phyloP scores from a whole-genome alignment of 2,113 vertebrate genomes.

The Jaculus jaculus region DNA sequence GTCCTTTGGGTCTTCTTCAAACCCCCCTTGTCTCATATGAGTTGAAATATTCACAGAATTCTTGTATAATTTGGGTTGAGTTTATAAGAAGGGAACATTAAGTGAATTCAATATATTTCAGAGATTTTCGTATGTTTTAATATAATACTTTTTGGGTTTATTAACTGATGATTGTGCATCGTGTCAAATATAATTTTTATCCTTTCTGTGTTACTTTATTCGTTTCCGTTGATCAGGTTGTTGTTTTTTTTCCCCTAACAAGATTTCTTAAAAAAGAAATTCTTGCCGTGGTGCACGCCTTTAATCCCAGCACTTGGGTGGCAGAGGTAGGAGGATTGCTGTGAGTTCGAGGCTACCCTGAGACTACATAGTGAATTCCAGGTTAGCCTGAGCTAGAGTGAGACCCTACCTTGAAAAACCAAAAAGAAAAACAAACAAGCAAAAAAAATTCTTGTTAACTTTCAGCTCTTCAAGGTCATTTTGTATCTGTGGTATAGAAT shows the following conservation, averaged over 20 bases:
- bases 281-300: no score
- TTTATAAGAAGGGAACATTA: neutral
- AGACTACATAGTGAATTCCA: no score
- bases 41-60: conserved; percentile 14
- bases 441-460: neutral
- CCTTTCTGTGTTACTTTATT: neutral
- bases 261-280: conserved; percentile 5
- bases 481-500: neutral
- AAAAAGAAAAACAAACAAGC: no score
- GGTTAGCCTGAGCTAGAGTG: no score
- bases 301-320: no score
- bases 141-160: neutral
- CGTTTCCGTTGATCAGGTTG: neutral
- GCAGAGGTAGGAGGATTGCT: no score
- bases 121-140: conserved; percentile 32
- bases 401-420: no score
- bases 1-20: neutral
- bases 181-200: conserved; percentile 1
- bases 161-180: neutral
- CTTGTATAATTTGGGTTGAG: neutral
- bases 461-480: conserved; percentile 52
- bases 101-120: conserved; percentile 16
- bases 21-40: neutral
- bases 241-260: neutral
- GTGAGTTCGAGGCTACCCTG: no score